These are phyloP conservation scores for Macrotus californicus DNA, from an alignment of 2,113 vertebrate species.

Conservation along the genomic window DNA sequence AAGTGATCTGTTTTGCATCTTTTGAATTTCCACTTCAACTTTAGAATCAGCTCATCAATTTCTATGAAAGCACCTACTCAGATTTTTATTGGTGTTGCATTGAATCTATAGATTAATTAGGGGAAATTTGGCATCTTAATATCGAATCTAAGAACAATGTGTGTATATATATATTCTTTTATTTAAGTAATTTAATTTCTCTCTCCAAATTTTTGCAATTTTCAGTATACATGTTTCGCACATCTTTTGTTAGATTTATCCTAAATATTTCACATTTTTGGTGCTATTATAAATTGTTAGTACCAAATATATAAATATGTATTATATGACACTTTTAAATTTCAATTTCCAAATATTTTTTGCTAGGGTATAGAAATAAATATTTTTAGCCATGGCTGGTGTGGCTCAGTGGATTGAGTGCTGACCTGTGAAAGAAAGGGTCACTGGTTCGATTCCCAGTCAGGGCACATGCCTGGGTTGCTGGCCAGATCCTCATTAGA, in stretches of 20 bases:
- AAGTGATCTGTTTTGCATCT: background rate
- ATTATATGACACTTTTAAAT: background rate
- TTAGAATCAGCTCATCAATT: background rate
- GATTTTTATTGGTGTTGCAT: background rate
- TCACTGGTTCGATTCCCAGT: too few species aligned
- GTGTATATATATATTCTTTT: background rate
- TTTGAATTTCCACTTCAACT: background rate
- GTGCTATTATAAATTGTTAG: background rate
- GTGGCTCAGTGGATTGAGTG: too few species aligned
- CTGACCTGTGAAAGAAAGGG: too few species aligned
- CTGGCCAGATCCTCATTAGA: too few species aligned
- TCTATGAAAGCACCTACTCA: background rate
- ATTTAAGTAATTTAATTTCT: background rate
- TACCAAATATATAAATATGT: background rate
- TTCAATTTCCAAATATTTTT: background rate
- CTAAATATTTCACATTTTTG: too few species aligned
- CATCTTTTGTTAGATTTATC: too few species aligned
- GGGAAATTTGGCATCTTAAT: background rate
- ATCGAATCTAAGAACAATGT: background rate
- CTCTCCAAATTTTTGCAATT: background rate
- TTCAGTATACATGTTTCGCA: background rate
- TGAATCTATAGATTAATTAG: background rate
- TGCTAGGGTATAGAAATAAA: background rate
- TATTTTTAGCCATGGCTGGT: background rate
- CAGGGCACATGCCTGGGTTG: too few species aligned